Percentiles rank a stretch among this genome's conserved stretches.
phyloP scores from a whole-genome alignment of 2,797 vertebrate genomes.

The Okamejei kenojei region DNA sequence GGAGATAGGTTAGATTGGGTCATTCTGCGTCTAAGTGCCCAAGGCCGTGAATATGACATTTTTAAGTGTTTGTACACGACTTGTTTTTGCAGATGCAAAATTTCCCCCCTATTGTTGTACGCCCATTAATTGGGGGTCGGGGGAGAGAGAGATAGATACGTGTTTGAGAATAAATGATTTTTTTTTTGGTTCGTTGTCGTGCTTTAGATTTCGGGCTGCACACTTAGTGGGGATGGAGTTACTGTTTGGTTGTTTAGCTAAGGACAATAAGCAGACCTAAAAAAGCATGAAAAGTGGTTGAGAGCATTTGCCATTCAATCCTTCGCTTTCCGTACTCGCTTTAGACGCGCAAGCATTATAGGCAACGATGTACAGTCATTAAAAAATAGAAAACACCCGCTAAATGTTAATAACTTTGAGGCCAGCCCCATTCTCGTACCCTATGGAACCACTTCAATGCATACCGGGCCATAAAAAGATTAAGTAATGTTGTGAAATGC shows the following conservation, averaged over 20 bases:
- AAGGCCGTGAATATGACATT: not conserved
- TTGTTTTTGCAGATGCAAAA: not conserved
- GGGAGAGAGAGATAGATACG: not conserved
- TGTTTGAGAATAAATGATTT: too few relatives aligned
- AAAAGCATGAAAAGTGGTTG: not conserved
- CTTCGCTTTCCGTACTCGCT: not conserved
- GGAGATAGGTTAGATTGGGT: not conserved
- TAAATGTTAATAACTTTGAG: not conserved
- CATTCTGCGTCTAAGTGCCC: not conserved
- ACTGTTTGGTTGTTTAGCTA: not conserved
- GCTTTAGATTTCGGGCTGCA: not conserved
- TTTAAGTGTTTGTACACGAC: not conserved
- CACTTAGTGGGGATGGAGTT: not conserved
- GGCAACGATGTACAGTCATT: not conserved
- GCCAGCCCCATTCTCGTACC: not conserved
- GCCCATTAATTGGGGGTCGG: not conserved
- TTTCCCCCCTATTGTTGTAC: not conserved
- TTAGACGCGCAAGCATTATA: too few relatives aligned
- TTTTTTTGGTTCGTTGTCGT: not conserved
- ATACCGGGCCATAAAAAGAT: constrained; percentile 2
- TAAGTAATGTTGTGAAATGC: constrained; percentile 30
- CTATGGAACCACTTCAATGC: not conserved
- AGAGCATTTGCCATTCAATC: not conserved
- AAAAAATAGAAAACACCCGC: not conserved
- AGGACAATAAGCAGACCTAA: not conserved